Evolutionary conservation across 2,888 invertebrate genomes (phyloP).

Genomic region (Machimus rusticus): DNA sequence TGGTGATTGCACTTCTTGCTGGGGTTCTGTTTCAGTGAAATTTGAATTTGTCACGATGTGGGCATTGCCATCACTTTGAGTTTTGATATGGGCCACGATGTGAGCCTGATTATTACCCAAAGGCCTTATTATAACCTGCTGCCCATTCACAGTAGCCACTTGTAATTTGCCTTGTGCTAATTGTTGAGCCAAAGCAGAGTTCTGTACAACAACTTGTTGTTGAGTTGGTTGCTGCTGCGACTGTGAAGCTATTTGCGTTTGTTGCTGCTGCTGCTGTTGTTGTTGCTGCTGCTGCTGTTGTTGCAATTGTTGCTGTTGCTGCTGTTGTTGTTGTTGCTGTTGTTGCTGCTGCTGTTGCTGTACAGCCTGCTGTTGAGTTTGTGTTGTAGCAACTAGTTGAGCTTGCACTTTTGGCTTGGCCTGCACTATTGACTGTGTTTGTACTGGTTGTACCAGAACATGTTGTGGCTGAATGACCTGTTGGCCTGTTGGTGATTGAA

Average conservation of each 20-base stretch:
- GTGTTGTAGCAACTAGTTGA: conserved; percentile 52
- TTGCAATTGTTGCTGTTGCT: conserved; percentile 60
- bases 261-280: conserved; percentile 55
- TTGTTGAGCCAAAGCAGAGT: conserved; percentile 79
- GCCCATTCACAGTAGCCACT: conserved; percentile 83
- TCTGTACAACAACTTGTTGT: conserved; percentile 78
- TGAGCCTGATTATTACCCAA: conserved; percentile 81
- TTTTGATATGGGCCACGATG: conserved; percentile 76
- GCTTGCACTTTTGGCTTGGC: conserved; percentile 54
- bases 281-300: conserved; percentile 50
- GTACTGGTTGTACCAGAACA: conserved; percentile 41
- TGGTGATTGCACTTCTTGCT: conserved; percentile 45
- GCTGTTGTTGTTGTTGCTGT: conserved; percentile 55
- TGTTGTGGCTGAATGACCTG: conserved; percentile 46
- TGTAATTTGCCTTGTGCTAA: conserved; percentile 84
- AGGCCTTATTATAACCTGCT: conserved; percentile 82
- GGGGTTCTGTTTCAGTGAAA: conserved; percentile 48
- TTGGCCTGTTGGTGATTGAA: conserved; percentile 52
- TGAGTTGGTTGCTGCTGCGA: conserved; percentile 54
- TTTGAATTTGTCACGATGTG: conserved; percentile 60
- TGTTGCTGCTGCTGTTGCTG: conserved; percentile 58
- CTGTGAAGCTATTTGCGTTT: conserved; percentile 54
- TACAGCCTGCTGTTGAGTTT: conserved; percentile 51
- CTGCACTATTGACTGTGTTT: conserved; percentile 44
- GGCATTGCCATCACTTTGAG: conserved; percentile 65